phyloP scores from a whole-genome alignment of 2,797 vertebrate species.

The Sebastes vulpes region DNA sequence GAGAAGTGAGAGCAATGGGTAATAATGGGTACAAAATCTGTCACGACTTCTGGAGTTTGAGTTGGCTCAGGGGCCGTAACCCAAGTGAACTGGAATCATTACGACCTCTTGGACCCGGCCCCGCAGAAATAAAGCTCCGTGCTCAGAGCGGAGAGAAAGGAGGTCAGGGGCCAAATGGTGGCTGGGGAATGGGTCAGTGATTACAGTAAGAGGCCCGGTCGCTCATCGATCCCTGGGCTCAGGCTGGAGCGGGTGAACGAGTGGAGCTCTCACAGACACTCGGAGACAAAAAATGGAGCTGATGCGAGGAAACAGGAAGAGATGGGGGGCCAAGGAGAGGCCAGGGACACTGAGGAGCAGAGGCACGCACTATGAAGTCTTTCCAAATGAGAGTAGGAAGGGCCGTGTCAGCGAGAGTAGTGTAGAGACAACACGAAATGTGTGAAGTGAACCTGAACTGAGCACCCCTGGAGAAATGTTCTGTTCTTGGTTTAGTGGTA shows the following conservation, averaged over 20 bases:
- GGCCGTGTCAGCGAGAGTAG: slow-evolving; percentile 62
- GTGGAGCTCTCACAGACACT: slow-evolving; percentile 59
- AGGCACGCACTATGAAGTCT: slow-evolving; percentile 58
- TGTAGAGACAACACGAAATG: slow-evolving; percentile 40
- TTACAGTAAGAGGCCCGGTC: slow-evolving; percentile 83
- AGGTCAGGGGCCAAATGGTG: slow-evolving; percentile 82
- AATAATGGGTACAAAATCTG: slow-evolving; percentile 42
- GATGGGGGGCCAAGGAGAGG: slow-evolving; percentile 80
- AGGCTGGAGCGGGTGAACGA: slow-evolving; percentile 41
- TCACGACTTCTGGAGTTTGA: slow-evolving; percentile 39
- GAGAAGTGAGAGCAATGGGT: slow-evolving; percentile 8
- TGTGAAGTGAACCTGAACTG: slow-evolving; percentile 68
- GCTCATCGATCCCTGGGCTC: slow-evolving; percentile 81
- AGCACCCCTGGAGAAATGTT: slow-evolving; percentile 37
- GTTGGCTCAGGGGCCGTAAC: slow-evolving; percentile 58
- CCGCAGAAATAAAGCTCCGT: slow-evolving; percentile 71
- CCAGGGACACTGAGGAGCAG: slow-evolving; percentile 71
- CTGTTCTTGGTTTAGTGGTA: slow-evolving; percentile 17
- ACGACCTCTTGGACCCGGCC: slow-evolving; percentile 68
- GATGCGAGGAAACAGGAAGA: slow-evolving; percentile 76
- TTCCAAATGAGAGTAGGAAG: slow-evolving; percentile 66
- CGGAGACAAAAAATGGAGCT: slow-evolving; percentile 77
- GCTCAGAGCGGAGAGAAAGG: slow-evolving; percentile 57
- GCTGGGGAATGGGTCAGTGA: slow-evolving; percentile 85
- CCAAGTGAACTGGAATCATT: slow-evolving; percentile 79